Conservation (phyloP, 64 coral and sea anemone species). For the Trachythela sp. region DNA sequence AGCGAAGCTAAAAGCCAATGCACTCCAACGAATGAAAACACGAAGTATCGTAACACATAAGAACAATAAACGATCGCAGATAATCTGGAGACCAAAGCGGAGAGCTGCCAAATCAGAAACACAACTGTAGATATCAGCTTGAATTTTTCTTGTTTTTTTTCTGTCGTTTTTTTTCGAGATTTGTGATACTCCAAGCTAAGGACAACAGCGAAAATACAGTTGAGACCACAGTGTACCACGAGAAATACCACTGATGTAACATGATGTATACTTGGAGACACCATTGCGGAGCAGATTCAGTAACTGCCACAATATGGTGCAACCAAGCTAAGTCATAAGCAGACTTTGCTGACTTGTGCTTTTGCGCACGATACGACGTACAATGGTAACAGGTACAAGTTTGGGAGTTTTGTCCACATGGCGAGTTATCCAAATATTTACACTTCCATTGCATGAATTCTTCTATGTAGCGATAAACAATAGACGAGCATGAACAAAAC, state of each 20-base stretch:
- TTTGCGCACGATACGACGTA: too few species aligned
- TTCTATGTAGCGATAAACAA: neutral
- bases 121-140: neutral
- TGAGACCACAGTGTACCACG: too few species aligned
- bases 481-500: neutral
- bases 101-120: neutral
- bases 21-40: neutral
- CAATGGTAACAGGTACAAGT: neutral
- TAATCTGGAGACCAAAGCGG: neutral
- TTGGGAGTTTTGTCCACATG: neutral
- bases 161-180: neutral
- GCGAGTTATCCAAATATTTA: neutral
- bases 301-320: neutral
- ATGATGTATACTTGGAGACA: neutral
- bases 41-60: neutral
- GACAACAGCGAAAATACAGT: neutral
- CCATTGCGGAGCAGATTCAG: neutral
- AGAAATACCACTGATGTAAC: neutral
- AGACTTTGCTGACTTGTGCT: neutral
- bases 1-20: neutral
- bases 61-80: neutral
- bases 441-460: neutral
- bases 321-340: neutral
- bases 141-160: neutral
- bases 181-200: neutral